phyloP scores from a whole-genome alignment of 2,797 vertebrate genomes.

The Sebastes minor region DNA sequence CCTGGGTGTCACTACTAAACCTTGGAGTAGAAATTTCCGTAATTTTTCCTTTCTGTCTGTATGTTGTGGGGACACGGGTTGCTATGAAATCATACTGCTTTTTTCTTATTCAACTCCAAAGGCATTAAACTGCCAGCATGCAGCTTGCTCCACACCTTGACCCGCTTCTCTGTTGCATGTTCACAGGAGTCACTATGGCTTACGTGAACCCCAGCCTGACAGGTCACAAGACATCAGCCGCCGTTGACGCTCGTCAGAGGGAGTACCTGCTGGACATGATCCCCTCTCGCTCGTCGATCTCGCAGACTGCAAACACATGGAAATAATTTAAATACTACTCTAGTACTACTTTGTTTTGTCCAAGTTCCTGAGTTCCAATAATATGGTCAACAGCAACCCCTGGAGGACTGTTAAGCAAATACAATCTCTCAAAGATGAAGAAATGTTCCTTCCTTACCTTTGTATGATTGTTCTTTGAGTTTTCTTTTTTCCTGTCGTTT shows the following conservation, averaged over 20 bases:
- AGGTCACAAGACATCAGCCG: conserved; percentile 89
- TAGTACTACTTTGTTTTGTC: conserved; percentile 32
- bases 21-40: conserved; percentile 25
- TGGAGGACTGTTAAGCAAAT: conserved; percentile 66
- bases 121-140: neutral
- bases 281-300: conserved; percentile 93
- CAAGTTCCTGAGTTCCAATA: conserved; percentile 49
- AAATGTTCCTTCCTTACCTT: conserved; percentile 59
- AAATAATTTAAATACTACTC: conserved; percentile 83
- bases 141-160: conserved; percentile 8
- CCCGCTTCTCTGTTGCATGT: conserved; percentile 38
- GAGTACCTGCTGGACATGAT: conserved; percentile 99
- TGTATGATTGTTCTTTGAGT: conserved; percentile 63
- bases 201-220: conserved; percentile 92
- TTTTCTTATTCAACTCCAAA: neutral
- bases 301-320: conserved; percentile 94
- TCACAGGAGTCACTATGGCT: conserved; percentile 92
- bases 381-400: conserved; percentile 61
- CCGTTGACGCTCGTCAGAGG: conserved; percentile 93
- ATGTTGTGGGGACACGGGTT: conserved; percentile 29
- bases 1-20: conserved; percentile 35
- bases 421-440: conserved; percentile 64
- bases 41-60: conserved; percentile 34
- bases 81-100: neutral
- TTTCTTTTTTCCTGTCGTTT: conserved; percentile 61